Percentiles rank a stretch among this genome's conserved stretches.
phyloP scores from a whole-genome alignment of 2,888 invertebrate genomes.

The Pyrrhosoma nymphula region DNA sequence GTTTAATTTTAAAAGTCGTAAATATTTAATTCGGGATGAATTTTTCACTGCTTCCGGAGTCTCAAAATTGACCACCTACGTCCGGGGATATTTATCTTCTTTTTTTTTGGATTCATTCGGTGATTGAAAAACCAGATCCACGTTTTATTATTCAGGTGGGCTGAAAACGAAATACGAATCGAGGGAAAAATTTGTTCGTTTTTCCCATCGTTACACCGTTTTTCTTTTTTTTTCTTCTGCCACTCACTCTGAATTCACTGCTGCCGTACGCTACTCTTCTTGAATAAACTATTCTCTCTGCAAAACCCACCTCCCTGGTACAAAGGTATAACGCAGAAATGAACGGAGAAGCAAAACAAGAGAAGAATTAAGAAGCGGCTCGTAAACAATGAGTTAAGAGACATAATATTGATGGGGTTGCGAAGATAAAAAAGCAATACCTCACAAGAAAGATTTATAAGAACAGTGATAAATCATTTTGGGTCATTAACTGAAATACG shows the following conservation, averaged over 20 bases:
- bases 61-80: conserved; percentile 60
- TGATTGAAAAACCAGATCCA: conserved; percentile 58
- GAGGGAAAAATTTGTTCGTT: neutral
- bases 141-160: conserved; percentile 49
- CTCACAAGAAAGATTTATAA: no score
- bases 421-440: no score
- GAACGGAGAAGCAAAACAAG: neutral
- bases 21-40: conserved; percentile 45
- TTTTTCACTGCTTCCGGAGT: conserved; percentile 47
- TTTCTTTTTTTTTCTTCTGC: neutral
- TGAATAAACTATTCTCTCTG: neutral
- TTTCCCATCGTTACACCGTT: neutral
- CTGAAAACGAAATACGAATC: conserved; percentile 49
- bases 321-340: neutral
- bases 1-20: conserved; percentile 61
- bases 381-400: no score
- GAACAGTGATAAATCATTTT: no score
- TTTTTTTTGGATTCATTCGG: conserved; percentile 52
- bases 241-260: neutral
- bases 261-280: neutral
- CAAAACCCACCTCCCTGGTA: neutral
- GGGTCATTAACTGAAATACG: no score
- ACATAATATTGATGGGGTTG: no score
- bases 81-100: neutral
- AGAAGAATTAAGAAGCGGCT: neutral